Evolutionary conservation across 1,140 invertebrate species (phyloP), one percentile per base, ranked within the genome.

Genomic region (Magallana angulata): DNA sequence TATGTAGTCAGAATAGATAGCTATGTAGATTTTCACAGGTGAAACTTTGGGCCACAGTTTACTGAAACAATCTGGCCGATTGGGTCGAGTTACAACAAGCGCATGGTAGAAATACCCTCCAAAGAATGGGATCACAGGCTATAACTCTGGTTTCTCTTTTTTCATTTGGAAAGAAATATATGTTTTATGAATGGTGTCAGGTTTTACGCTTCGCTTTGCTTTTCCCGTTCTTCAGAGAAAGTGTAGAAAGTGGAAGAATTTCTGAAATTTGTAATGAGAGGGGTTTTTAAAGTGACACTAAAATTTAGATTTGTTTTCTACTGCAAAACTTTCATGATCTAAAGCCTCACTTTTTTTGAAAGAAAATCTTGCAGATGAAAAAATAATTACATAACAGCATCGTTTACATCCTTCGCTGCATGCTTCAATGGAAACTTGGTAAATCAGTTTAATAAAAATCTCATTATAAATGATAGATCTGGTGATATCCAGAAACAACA

Each of bases 101-200:
- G 9, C 36, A 76, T 76, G 68, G 68, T 76, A 76, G 68, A 76
- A 24, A 76, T 24, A 18, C 68, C 24, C 36, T 48, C 68, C 3
- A 30, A 76, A 76, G 68, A 76, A 76, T 12, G 68, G 24, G 68
- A 76, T 76, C 68, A 76, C 68, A 76, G 24, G 68, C 68, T 30
- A 76, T 76, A 76, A 76, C 68, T 76, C 68, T 6, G 14, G 24
- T 76, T 76, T 76, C 24, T 30, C 68, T 16, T 76, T 48, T 76
- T 76, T 76, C 68, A 30, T 76, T 76, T 18, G 24, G 68, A 76
- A 30, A 76, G 24, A 76, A 11, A 11, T 76, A 76, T 76, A 24
- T 76, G 24, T 30, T 76, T 76, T 76, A 24, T 76, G 68, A 76
- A 76, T 76, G 68, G 68, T 76, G 68, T 76, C 68, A 76, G 24